Evolutionary conservation across 2,113 vertebrate species (phyloP), one percentile per base, ranked within the genome.

Genomic region (Strix uralensis): DNA sequence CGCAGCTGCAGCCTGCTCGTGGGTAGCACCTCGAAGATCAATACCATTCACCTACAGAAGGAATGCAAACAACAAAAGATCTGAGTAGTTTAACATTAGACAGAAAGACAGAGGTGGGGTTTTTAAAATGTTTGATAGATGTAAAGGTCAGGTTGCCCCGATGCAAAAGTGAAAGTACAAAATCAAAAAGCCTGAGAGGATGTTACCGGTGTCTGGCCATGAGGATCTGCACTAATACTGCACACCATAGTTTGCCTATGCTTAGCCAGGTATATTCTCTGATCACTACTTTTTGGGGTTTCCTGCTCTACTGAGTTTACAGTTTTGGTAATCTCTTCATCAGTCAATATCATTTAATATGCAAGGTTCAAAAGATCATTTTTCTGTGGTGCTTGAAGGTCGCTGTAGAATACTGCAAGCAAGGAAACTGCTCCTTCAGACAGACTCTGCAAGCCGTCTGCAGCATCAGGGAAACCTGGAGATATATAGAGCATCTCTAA

Each of bases 1-100:
- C 0, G 99, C 99, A 3, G 99, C 98, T 21, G 99, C 99, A 8
- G 99, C 99, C 96, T 99, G 99, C 84, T 99, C 99, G 11, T 99
- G 99, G 62, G 99, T 99, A 67, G 99, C 99, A 83, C 99, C 99
- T 65, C 99, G 98, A 40, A 99, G 98, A 94, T 99, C 99, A 4
- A 99, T 99, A 75, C 99, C 99, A 13, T 99, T 99, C 72, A 99
- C 99, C 99, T 99, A 87, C 11, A 87, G 67, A 61, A 86, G 34
- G 90, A 72, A 86, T 4, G 5, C 59, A 80, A 70, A 63, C 25
- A 88, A 88, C 77, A 69, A 15, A 40, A 52, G 6, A 5, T 11
- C 7, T 92, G 29, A 97, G 91, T 8, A 15, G 27, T 11, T 52
- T 27, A 61, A 12, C 40, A 46, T 13, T 1, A n/a, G 22, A 32